Conservation (phyloP, 2,888 invertebrate species). For the Nephrotoma flavescens region DNA sequence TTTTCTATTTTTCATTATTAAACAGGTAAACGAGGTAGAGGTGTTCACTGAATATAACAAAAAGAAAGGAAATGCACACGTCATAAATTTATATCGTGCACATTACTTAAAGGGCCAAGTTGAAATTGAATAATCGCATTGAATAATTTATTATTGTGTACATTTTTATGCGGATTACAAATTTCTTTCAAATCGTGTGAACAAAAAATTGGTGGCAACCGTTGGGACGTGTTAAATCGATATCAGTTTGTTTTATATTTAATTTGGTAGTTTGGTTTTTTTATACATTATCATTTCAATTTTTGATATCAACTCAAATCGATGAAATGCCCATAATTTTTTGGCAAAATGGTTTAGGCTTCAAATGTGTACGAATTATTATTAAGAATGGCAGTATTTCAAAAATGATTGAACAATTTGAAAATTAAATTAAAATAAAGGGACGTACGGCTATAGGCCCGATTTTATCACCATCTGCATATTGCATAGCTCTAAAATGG, state of each 20-base stretch:
- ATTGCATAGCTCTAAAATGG: no score
- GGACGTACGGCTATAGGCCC: no score
- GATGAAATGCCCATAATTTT: background rate
- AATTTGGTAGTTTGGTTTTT: background rate
- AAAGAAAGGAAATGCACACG: background rate
- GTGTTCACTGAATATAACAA: background rate
- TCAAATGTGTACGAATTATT: background rate
- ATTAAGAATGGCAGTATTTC: background rate
- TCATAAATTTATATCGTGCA: background rate
- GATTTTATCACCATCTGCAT: no score
- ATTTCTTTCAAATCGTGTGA: background rate
- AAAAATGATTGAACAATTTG: background rate
- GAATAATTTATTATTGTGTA: background rate
- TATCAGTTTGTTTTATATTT: background rate
- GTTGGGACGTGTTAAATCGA: background rate
- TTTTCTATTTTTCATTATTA: background rate
- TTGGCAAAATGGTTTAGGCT: background rate
- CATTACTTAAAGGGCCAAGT: background rate
- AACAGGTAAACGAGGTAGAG: no score
- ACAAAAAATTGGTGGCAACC: background rate
- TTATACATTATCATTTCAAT: background rate
- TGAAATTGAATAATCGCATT: background rate
- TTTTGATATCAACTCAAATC: background rate
- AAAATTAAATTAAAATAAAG: background rate
- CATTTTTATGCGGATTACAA: background rate